Conservation (phyloP, 2,888 invertebrate species). For the Ceriagrion tenellum region DNA sequence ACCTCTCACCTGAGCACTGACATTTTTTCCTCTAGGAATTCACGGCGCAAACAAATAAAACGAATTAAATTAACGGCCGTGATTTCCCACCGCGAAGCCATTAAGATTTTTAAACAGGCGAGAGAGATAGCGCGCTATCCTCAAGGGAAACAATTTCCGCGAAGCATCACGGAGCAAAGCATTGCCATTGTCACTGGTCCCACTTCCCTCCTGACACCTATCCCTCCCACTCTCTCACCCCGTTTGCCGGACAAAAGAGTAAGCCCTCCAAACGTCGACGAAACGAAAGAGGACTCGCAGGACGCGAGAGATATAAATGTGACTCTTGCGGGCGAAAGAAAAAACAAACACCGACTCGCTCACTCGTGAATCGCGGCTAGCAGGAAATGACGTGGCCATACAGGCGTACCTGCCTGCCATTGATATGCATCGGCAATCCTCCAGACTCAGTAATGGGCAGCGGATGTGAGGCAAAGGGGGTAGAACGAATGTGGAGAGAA, state of each 20-base stretch:
- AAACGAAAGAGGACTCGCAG: background rate
- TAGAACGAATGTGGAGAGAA: too few relatives aligned
- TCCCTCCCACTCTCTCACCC: too few relatives aligned
- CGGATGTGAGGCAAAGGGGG: background rate
- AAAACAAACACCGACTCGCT: background rate
- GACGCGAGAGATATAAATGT: background rate
- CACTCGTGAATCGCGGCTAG: background rate
- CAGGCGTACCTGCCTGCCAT: background rate
- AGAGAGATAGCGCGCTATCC: background rate
- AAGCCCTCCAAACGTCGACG: background rate
- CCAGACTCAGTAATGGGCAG: background rate
- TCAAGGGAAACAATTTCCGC: background rate
- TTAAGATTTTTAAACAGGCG: background rate
- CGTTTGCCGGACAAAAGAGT: background rate
- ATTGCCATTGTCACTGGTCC: background rate
- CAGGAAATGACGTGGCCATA: background rate
- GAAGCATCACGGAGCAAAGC: background rate
- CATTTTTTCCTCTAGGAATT: background rate
- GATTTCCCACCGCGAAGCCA: background rate
- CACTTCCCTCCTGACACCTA: background rate
- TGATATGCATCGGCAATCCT: conserved; percentile 45
- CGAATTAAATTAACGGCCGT: background rate
- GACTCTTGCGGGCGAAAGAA: background rate
- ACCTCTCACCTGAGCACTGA: background rate
- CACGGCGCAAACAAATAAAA: background rate